Evolutionary conservation across 2,888 invertebrate species (phyloP), one percentile per base, ranked within the genome.

Genomic region (Spialia ferax): DNA sequence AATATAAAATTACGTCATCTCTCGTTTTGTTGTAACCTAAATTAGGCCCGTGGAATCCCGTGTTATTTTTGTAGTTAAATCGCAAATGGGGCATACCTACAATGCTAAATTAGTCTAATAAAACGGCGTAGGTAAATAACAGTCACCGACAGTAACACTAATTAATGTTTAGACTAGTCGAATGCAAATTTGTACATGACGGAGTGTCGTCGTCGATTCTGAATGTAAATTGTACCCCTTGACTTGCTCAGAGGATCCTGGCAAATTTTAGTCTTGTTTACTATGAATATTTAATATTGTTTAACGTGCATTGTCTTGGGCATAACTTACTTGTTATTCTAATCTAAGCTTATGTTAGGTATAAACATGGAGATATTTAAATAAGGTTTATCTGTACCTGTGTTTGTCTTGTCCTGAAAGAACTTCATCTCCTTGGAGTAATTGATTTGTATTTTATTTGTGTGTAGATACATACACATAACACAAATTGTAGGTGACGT

Each of bases 91-190:
- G 77, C 79, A 79, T 79, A 81, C 78, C 10, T 32, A 38, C 15
- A 15, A 42, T 10, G 77, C 75, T 79, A 79, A 81, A 73, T 72
- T 72, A 68, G 75, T 71, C 67, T 77, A 75, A 76, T 76, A 73
- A 73, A 77, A 81, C 78, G 71, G 77, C 66, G 77, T 76, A n/a
- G n/a, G n/a, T n/a, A 79, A 76, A 83, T 85, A 85, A 82, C 85
- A 78, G 78, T 74, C 72, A 32, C 20, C 61, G 75, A 74, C 79
- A 75, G 70, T 74, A 74, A 73, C 75, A 74, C 75, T 80, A 84
- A 87, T 78, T 76, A 74, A 68, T 63, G 59, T 63, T 42, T 57
- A 50, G 56, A 57, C 42, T 57, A n/a, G 29, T 29, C 29, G 59
- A 29, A 48, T 55, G 64, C 52, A 50, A 68, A 70, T 72, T 70